Evolutionary conservation across 2,113 vertebrate genomes (phyloP).

Genomic region (Gymnobelideus leadbeateri): DNA sequence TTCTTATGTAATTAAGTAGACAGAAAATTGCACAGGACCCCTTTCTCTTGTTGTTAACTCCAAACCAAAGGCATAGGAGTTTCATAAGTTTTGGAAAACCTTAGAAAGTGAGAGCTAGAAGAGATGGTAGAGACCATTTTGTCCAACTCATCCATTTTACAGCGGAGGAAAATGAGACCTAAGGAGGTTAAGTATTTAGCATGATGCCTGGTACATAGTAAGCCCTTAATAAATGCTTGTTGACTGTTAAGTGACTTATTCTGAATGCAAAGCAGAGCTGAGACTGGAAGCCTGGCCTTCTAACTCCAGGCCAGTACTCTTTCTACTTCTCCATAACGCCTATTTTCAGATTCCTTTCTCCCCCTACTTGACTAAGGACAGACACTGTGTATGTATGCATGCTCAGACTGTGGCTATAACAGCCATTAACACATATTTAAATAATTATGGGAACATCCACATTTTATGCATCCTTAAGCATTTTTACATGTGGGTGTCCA

Average conservation of each 20-base stretch:
- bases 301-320: not conserved
- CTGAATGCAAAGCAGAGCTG: not conserved
- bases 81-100: not conserved
- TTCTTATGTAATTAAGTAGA: not conserved
- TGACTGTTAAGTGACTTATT: not conserved
- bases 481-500: slow-evolving; percentile 67
- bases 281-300: slow-evolving; percentile 2
- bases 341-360: slow-evolving; percentile 56
- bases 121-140: not conserved
- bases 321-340: slow-evolving; percentile 19
- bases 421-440: slow-evolving; percentile 80
- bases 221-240: not conserved
- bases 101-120: not conserved
- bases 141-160: accelerated
- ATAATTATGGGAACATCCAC: slow-evolving; percentile 74
- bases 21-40: not conserved
- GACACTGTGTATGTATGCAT: slow-evolving; percentile 8
- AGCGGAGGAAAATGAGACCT: not conserved
- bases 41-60: accelerated
- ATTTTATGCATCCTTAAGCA: slow-evolving; percentile 81
- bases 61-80: not conserved
- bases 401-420: not conserved
- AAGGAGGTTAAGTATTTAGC: not conserved
- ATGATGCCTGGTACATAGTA: not conserved
- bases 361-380: slow-evolving; percentile 57